Evolutionary conservation across 1,140 invertebrate species (phyloP).

Genomic region (Polypedilum pembai): DNA sequence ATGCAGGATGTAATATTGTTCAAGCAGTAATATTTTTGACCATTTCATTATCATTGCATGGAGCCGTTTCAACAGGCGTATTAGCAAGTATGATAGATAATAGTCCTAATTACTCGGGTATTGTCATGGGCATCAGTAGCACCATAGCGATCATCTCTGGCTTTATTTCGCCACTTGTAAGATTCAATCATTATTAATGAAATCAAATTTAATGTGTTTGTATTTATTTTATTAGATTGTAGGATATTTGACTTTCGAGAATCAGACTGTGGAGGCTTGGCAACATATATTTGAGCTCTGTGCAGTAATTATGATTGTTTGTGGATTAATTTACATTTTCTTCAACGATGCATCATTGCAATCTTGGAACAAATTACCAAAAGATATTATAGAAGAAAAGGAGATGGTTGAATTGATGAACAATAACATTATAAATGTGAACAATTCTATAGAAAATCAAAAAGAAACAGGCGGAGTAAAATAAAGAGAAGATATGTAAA

Average conservation of each 20-base stretch:
- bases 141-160: conserved; percentile 43
- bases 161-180: conserved; percentile 48
- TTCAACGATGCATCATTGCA: conserved; percentile 50
- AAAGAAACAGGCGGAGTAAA: no score
- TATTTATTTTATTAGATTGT: conserved; percentile 10
- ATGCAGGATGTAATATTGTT: conserved; percentile 50
- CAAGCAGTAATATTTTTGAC: conserved; percentile 51
- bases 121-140: conserved; percentile 47
- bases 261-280: conserved; percentile 52
- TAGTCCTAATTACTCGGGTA: conserved; percentile 53
- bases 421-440: neutral
- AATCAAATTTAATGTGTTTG: neutral
- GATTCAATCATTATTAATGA: conserved; percentile 38
- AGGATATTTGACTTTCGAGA: neutral
- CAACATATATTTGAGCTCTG: conserved; percentile 51
- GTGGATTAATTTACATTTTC: conserved; percentile 45
- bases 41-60: conserved; percentile 48
- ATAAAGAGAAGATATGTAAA: neutral
- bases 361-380: conserved; percentile 46
- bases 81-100: conserved; percentile 52
- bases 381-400: neutral
- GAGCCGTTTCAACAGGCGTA: conserved; percentile 52
- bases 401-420: neutral
- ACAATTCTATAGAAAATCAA: no score
- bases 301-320: conserved; percentile 42